Base-by-base conservation (phyloP, 2,888 invertebrate genomes). In the Mythimna pallens region DNA sequence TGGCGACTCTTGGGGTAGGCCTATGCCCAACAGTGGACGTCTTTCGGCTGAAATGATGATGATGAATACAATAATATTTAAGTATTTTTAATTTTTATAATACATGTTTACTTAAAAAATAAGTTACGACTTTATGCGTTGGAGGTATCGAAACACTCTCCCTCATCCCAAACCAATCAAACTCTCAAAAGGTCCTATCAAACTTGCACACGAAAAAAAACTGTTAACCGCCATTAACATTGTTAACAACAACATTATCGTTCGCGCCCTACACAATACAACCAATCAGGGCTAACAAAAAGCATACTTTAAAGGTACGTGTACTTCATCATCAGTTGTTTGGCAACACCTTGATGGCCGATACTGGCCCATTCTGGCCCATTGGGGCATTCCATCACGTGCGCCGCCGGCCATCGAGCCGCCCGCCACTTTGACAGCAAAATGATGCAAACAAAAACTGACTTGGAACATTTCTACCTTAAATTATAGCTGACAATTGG, bases 361-460 rank as follows among this genome's bases (percentile, higher is more conserved):
- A 78, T 84, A 80, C 80, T 68, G 43, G 76, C 52, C 43, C 76
- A 67, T 36, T 36, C 43, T 57, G 65, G 65, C 66, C 43, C 62
- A 72, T 36, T 81, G 81, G 86, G 77, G 88, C 93, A 92, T 93
- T 92, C 92, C 92, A 88, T 91, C 93, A 92, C 91, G 91, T 86
- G 84, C 81, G 84, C 90, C 86, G 82, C 77, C 85, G 90, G 89
- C 86, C 50, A 47, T 77, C 55, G 58, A 22, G 36, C 74, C 80
- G 76, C 71, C 84, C 80, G 76, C 75, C 85, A 82, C 86, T 87
- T 87, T 89, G 90, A 91, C 91, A 87, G 89, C 85, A 84, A 89
- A 91, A 91, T 90, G 87, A 89, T 87, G 78, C 83, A 83, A 83
- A 88, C 89, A 88, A 91, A 92, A 88, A 87, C 74, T 66, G 54